Percentiles rank a stretch among this genome's conserved stretches.
Conservation (phyloP, 1,140 invertebrate species). For the Hetaerina americana region DNA sequence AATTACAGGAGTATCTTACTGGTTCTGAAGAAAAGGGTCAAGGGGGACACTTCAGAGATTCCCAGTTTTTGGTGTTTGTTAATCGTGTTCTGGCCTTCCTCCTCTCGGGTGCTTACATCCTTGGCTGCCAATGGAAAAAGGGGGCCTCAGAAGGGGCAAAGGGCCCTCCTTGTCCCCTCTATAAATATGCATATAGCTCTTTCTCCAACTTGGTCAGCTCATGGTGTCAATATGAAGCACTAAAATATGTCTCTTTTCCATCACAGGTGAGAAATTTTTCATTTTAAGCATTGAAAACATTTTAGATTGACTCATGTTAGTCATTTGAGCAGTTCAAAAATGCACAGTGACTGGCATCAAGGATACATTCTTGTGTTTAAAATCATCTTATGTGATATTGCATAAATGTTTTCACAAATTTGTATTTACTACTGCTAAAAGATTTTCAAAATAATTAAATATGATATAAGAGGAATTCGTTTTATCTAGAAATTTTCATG, state of each 20-base stretch:
- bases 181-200: constrained; percentile 93
- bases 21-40: constrained; percentile 31
- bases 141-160: not conserved
- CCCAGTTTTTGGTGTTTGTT: constrained; percentile 90
- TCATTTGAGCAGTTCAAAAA: no score
- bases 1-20: constrained; percentile 52
- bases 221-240: constrained; percentile 98
- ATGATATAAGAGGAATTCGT: no score
- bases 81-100: constrained; percentile 78
- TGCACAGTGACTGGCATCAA: no score
- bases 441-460: no score
- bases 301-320: no score
- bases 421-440: no score
- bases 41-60: constrained; percentile 68
- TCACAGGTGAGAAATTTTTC: constrained; percentile 64
- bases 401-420: no score
- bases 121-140: constrained; percentile 24
- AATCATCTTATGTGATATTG: no score
- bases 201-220: constrained; percentile 97
- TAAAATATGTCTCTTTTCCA: constrained; percentile 97
- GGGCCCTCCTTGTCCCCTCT: constrained; percentile 47
- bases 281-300: no score
- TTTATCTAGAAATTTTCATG: no score
- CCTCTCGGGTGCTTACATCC: constrained; percentile 47
- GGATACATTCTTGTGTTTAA: no score